Base-by-base conservation (phyloP, 2,797 vertebrate genomes). In the Artibeus lituratus region DNA sequence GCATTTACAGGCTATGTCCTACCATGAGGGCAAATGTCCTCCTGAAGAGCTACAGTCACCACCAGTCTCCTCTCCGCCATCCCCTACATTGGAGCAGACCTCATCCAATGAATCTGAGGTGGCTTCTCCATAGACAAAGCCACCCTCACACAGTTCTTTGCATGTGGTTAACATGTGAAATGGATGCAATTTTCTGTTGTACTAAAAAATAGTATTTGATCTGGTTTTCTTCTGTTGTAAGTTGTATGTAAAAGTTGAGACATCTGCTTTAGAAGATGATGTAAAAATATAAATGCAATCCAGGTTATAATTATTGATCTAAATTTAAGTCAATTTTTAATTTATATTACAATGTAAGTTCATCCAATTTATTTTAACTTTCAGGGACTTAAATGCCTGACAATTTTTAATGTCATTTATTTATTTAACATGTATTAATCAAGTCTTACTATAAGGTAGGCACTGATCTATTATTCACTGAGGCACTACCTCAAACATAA, bases 21-120 rank as follows among this genome's bases (percentile, higher is more conserved):
- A 0, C 98, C 98, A 0, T 98, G 98, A 94, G 97, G 98, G 0
- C 97, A 98, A 59, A 98, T 98, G 29, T 98, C 39, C 7, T 84
- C 84, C 37, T 35, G 8, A 81, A 35, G 82, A 0, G 98, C 98
- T 0, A 98, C 98, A 0, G 97, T 98, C 0, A 98, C 98, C 0
- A 98, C 98, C 0, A 98, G 98, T 0, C 70, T 98, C 0, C 29
- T 98, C 0, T 98, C 97, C 0, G 98, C 98, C 0, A 44, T 98
- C 0, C 98, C 97, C 0, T 98, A 97, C 0, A 4, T 97, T 0
- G 98, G 98, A 0, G 47, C 91, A 0, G 10, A 47, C 0, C 0
- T 98, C 0, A 97, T 98, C 0, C 92, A 98, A 73, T 98, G 62
- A 57, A 72, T 22, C 53, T 51, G 4, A 29, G 32, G 26, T 0